Evolutionary conservation across 2,888 invertebrate species (phyloP).

Genomic region (Argyresthia albistria): DNA sequence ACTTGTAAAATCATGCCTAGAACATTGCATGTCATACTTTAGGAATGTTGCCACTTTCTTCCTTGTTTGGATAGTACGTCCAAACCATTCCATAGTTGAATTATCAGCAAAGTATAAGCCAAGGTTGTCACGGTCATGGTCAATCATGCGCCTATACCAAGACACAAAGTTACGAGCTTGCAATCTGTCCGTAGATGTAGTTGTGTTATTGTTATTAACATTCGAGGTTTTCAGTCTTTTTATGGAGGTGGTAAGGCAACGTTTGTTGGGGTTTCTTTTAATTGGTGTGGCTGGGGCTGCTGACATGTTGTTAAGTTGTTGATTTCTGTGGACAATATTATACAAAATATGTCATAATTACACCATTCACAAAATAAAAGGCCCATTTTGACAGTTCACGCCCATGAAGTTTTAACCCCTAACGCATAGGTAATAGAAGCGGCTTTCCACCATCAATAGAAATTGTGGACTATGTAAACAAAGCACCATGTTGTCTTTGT

Average conservation of each 20-base stretch:
- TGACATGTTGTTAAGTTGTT: constrained; percentile 36
- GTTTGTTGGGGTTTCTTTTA: constrained; percentile 21
- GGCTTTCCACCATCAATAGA: too few species aligned
- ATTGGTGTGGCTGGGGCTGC: constrained; percentile 24
- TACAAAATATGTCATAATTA: neutral
- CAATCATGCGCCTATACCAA: constrained; percentile 63
- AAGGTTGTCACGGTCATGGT: constrained; percentile 59
- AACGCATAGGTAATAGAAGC: too few species aligned
- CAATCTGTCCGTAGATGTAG: constrained; percentile 30
- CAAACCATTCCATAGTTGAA: constrained; percentile 76
- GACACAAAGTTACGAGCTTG: constrained; percentile 52
- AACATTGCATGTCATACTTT: constrained; percentile 64
- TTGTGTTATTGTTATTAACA: constrained; percentile 34
- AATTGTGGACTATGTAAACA: too few species aligned
- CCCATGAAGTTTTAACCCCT: too few species aligned
- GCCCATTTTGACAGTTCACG: too few species aligned
- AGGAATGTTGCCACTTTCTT: constrained; percentile 72
- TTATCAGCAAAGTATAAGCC: constrained; percentile 62
- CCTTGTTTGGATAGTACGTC: constrained; percentile 71
- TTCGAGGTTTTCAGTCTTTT: constrained; percentile 16
- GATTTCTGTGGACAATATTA: constrained; percentile 18
- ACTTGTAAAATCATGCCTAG: constrained; percentile 60
- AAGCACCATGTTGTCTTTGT: too few species aligned
- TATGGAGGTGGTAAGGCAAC: constrained; percentile 12
- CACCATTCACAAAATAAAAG: too few species aligned